Percentiles rank a stretch among this genome's conserved stretches.
phyloP scores from a whole-genome alignment of 2,797 vertebrate genomes.

The Leptodactylus fallax region DNA sequence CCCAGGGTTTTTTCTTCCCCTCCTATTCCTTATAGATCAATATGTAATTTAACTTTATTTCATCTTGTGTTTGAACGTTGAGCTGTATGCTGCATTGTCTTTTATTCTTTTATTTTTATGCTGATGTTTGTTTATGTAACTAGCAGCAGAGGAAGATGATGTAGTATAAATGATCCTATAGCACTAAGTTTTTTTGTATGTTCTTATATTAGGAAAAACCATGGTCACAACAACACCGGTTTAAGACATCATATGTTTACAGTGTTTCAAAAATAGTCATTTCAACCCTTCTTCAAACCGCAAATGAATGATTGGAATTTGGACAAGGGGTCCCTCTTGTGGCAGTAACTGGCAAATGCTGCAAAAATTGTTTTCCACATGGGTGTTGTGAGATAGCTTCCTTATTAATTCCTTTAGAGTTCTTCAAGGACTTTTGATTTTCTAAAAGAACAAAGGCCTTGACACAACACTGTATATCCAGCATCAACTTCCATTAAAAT shows the following conservation, averaged over 20 bases:
- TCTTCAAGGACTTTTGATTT: conserved; percentile 51
- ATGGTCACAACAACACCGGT: background rate
- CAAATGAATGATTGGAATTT: conserved; percentile 29
- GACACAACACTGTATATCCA: conserved; percentile 45
- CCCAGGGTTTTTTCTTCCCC: no score
- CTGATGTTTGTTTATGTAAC: background rate
- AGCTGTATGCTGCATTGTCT: background rate
- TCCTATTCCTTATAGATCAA: no score
- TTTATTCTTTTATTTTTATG: background rate
- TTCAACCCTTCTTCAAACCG: conserved; percentile 7
- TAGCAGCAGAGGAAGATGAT: background rate
- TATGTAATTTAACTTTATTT: no score
- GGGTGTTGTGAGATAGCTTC: conserved; percentile 44
- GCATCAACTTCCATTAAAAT: conserved; percentile 26
- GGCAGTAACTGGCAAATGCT: background rate
- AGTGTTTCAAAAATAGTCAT: background rate
- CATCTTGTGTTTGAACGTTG: no score
- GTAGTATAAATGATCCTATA: background rate
- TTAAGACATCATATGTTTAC: background rate
- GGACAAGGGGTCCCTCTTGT: background rate
- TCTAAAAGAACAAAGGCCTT: conserved; percentile 45
- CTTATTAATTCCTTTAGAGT: conserved; percentile 41
- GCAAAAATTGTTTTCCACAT: conserved; percentile 33
- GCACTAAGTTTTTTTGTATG: no score
- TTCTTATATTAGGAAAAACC: background rate